phyloP scores from a whole-genome alignment of 2,888 invertebrate genomes.

The Noctua pronuba region DNA sequence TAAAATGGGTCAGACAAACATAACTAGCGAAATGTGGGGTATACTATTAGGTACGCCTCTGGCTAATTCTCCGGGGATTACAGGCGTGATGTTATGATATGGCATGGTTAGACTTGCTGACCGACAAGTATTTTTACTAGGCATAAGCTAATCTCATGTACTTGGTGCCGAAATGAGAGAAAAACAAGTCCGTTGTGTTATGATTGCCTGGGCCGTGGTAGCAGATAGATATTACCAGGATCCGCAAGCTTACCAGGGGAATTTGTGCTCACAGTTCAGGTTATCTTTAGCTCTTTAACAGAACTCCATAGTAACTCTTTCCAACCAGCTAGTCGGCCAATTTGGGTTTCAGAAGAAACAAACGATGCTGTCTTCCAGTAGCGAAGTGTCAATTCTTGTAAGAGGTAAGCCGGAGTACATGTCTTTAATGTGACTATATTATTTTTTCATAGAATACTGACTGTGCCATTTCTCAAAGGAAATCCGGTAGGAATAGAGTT shows the following conservation, averaged over 20 bases:
- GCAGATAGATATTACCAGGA: not conserved
- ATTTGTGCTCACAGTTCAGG: not conserved
- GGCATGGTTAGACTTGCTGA: too few species aligned
- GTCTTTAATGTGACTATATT: too few species aligned
- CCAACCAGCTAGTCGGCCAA: not conserved
- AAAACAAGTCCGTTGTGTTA: not conserved
- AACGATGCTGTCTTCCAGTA: not conserved
- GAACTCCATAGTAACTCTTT: not conserved
- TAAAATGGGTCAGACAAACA: not conserved
- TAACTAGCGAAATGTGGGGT: not conserved
- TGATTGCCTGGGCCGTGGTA: not conserved
- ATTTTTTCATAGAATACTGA: too few species aligned
- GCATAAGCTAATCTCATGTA: not conserved
- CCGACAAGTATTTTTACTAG: not conserved
- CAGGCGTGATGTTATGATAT: not conserved
- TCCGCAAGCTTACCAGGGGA: not conserved
- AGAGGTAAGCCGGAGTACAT: too few species aligned
- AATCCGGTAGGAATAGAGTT: too few species aligned
- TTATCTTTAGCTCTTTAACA: not conserved
- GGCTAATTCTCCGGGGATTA: not conserved
- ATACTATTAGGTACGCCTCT: not conserved
- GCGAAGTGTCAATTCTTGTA: too few species aligned
- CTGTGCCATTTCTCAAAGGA: too few species aligned
- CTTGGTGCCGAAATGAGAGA: not conserved
- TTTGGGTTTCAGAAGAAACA: not conserved